These are phyloP conservation scores for Polypterus senegalus DNA, from an alignment of 2,113 vertebrate species.

Conservation along the genomic window DNA sequence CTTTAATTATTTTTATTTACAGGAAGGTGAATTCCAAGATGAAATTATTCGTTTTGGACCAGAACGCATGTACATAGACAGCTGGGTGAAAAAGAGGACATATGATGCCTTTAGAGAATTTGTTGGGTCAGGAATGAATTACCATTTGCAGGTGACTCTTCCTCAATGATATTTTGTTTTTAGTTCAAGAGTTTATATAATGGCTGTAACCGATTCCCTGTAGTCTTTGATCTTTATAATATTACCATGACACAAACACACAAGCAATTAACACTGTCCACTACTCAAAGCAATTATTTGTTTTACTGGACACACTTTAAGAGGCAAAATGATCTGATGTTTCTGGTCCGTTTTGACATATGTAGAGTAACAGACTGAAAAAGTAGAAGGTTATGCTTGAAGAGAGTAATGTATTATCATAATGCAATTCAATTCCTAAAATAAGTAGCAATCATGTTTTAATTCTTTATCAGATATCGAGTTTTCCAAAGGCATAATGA, in stretches of 20 bases:
- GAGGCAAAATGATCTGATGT: too few species aligned
- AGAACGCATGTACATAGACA: constrained; percentile 90
- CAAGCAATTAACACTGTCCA: too few species aligned
- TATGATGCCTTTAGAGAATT: constrained; percentile 85
- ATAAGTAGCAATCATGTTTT: too few species aligned
- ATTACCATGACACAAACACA: not conserved
- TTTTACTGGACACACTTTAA: too few species aligned
- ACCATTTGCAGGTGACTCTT: constrained; percentile 78
- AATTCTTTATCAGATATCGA: too few species aligned
- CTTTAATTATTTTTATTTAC: not conserved
- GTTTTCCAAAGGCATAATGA: too few species aligned
- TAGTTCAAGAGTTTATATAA: not conserved
- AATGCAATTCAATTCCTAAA: too few species aligned
- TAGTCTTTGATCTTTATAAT: constrained; percentile 10
- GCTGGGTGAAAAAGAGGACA: constrained; percentile 86
- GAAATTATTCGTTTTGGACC: constrained; percentile 90
- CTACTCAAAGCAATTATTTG: too few species aligned
- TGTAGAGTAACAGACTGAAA: too few species aligned
- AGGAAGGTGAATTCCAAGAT: constrained; percentile 82
- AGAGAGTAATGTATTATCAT: too few species aligned
- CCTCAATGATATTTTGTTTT: not conserved
- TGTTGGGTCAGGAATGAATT: constrained; percentile 91
- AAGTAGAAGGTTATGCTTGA: too few species aligned
- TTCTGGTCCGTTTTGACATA: too few species aligned
- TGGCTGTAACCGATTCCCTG: not conserved